Base-by-base conservation (phyloP, 2,113 vertebrate genomes). In the Dasyurus viverrinus region DNA sequence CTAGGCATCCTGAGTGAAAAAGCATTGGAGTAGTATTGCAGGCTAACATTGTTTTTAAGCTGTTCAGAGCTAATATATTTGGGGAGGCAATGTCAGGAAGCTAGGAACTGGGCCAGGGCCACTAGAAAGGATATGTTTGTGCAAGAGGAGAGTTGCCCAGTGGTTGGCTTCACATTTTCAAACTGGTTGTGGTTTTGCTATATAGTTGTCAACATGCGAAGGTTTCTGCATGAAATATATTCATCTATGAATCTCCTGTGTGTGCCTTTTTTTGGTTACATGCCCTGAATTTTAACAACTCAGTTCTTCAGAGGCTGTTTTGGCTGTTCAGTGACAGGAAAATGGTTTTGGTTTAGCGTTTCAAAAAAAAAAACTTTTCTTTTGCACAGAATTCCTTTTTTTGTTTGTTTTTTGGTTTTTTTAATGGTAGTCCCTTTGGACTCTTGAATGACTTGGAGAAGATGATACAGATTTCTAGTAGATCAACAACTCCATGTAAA, bases 401-500 rank as follows among this genome's bases (percentile, higher is more conserved):
- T 52, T 52, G 9, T 52, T 52, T 52, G 50, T 52, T 52, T 52
- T 4, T 52, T 52, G 50, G 89, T 93, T 95, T 96, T 93, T 95
- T 94, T 94, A 97, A 97, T 96, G 96, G 91, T 94, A 93, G n/a
- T 98, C 94, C 97, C 89, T 96, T 96, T 97, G 97, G 94, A 97
- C 95, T 98, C 97, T 98, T 98, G 98, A 97, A 98, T 98, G 92
- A 97, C 98, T 98, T 97, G 91, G 95, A 97, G 93, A 97, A 98
- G 96, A 96, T 98, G 98, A 97, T 97, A 96, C 97, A 97, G 97
- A 93, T 98, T 98, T 98, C 97, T 96, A 97, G 4, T 98, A 98
- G 98, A 97, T 98, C 98, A 98, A 94, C 97, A 98, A 97, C 97
- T 95, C 97, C 93, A 92, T 98, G 60, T 98, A 98, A 98, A 98